Base-by-base conservation (phyloP, 1,140 invertebrate species). In the Zophobas morio region DNA sequence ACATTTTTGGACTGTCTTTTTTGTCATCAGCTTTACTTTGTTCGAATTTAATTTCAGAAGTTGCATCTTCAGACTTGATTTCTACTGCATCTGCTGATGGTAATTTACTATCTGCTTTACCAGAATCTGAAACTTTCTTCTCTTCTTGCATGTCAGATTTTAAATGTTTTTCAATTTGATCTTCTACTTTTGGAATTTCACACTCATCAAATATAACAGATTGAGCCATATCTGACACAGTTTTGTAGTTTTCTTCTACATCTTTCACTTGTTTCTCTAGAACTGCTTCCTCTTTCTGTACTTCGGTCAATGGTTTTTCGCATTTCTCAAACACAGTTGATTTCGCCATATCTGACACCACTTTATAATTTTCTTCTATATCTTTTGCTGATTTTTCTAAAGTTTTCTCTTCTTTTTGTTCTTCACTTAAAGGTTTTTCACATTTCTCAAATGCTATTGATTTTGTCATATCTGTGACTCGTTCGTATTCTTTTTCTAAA, bases 361-460 rank as follows among this genome's bases (percentile, higher is more conserved):
- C 51, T 35, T 53, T 49, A 20, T 49, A 71, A 71, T 51, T 77
- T n/a, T 70, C 57, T 72, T 70, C 63, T 6, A 81, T 42, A 57
- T 82, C 60, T 20, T 73, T 33, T 2, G 70, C 77, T 71, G 76
- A 8, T 73, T 79, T 60, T 76, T 79, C 80, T n/a, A 82, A 73
- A 8, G 66, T 20, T 34, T 51, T 53, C 40, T 54, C 70, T 46
- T 72, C 51, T 53, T 34, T 37, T 37, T 35, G 33, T 42, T 36
- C 33, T 53, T 72, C 70, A 53, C 32, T 72, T 46, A 53, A 4
- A 6, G 42, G 47, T 63, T 81, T 75, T 6, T 81, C 80, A 49
- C 72, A 39, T 60, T 80, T 81, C 20, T 80, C 81, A 49, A 56
- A 36, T 74, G 46, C 57, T 60, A 66, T 75, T 72, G 76, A 56